Evolutionary conservation across 2,888 invertebrate genomes (phyloP).

Genomic region (Cataglyphis altisquamis): DNA sequence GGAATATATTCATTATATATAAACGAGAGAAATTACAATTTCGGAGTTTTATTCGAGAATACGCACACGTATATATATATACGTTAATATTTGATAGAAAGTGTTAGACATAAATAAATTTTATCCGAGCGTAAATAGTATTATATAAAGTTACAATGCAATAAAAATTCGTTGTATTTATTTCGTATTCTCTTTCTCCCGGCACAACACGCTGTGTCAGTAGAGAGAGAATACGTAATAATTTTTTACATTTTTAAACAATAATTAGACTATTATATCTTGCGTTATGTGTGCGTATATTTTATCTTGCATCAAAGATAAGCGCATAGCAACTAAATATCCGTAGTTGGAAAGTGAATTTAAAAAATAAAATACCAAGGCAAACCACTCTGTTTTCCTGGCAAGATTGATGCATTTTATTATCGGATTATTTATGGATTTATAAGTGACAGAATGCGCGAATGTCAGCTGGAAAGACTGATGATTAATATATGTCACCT

Average conservation of each 20-base stretch:
- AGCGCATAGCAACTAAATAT: neutral
- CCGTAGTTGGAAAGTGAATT: constrained; percentile 36
- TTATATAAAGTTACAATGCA: neutral
- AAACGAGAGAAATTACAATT: constrained; percentile 31
- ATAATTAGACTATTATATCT: neutral
- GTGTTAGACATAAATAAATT: neutral
- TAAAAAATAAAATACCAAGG: constrained; percentile 26
- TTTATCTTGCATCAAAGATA: neutral
- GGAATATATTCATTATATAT: neutral
- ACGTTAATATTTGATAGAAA: neutral
- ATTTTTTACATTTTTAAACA: neutral
- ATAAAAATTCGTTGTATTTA: neutral
- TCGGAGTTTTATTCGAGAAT: neutral
- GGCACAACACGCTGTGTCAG: too few relatives aligned
- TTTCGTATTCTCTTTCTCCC: too few relatives aligned
- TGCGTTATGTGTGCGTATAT: neutral
- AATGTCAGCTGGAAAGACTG: neutral
- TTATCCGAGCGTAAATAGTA: neutral
- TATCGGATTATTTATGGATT: constrained; percentile 24
- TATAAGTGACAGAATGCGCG: neutral
- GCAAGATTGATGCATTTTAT: constrained; percentile 24
- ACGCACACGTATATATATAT: neutral
- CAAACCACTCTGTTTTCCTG: constrained; percentile 13
- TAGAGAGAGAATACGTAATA: neutral
- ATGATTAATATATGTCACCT: constrained; percentile 22